phyloP scores from a whole-genome alignment of 2,797 vertebrate genomes.

The Gymnothorax reevesii region DNA sequence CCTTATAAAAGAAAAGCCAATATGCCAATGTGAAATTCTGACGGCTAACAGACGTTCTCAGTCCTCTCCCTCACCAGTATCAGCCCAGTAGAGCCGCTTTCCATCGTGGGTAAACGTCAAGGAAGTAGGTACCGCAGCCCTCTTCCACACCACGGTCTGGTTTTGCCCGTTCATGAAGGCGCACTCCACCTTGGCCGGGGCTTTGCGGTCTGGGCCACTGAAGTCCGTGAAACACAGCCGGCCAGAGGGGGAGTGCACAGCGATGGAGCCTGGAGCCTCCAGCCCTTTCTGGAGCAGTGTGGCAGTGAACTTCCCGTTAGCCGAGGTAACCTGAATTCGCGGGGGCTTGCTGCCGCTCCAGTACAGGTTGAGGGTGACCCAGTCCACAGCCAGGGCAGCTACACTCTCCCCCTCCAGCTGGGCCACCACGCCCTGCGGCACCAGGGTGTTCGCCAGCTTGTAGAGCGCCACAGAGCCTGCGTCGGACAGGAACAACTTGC shows the following conservation, averaged over 20 bases:
- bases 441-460: constrained; percentile 64
- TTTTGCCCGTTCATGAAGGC: constrained; percentile 82
- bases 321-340: constrained; percentile 72
- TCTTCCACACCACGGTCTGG: constrained; percentile 74
- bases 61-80: constrained; percentile 68
- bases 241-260: constrained; percentile 74
- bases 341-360: constrained; percentile 76
- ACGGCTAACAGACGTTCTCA: background rate
- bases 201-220: background rate
- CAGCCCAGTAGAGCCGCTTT: constrained; percentile 84
- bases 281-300: constrained; percentile 68
- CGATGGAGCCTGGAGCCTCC: constrained; percentile 67
- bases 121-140: constrained; percentile 68
- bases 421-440: constrained; percentile 63
- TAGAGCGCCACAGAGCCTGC: constrained; percentile 69
- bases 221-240: constrained; percentile 78
- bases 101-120: constrained; percentile 74
- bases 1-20: too few relatives aligned
- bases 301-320: constrained; percentile 56
- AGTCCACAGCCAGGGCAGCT: constrained; percentile 82
- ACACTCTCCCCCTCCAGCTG: constrained; percentile 65
- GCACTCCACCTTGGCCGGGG: constrained; percentile 66
- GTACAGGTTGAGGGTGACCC: constrained; percentile 85
- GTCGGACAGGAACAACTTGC: constrained; percentile 77
- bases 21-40: too few relatives aligned